phyloP scores from a whole-genome alignment of 2,797 vertebrate species.

The Betta splendens region DNA sequence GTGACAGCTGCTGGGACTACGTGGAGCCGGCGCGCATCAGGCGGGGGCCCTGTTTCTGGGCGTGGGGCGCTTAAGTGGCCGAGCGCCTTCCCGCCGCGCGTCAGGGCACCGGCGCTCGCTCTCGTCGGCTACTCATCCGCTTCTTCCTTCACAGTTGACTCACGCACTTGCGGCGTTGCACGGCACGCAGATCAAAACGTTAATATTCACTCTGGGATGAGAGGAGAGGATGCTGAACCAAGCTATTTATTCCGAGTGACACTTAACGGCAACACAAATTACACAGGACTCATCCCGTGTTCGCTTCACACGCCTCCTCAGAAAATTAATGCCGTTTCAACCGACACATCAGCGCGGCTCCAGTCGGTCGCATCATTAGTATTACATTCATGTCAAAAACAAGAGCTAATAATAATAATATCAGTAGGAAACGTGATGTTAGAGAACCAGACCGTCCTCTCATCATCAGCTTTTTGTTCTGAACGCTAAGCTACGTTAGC shows the following conservation, averaged over 20 bases:
- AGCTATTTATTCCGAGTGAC: not conserved
- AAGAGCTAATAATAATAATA: no score
- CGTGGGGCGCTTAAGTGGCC: conserved; percentile 53
- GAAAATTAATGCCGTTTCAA: not conserved
- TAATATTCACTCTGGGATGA: not conserved
- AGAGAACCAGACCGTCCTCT: no score
- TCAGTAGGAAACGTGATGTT: no score
- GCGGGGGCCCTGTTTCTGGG: conserved; percentile 45
- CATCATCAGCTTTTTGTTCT: no score
- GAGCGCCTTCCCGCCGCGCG: conserved; percentile 47
- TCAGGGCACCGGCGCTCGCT: conserved; percentile 34
- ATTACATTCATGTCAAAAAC: not conserved
- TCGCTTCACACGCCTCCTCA: not conserved
- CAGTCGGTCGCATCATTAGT: not conserved
- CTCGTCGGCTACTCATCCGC: conserved; percentile 11
- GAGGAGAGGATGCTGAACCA: not conserved
- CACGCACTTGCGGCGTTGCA: conserved; percentile 26
- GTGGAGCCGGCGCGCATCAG: conserved; percentile 54
- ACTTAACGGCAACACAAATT: not conserved
- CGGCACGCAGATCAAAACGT: conserved; percentile 32
- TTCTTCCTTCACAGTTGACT: conserved; percentile 3
- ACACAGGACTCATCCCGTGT: not conserved
- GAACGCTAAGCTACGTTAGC: no score
- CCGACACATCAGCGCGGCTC: no score
- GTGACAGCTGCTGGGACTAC: conserved; percentile 55